phyloP scores from a whole-genome alignment of 2,888 invertebrate genomes.

The Eurois occulta region DNA sequence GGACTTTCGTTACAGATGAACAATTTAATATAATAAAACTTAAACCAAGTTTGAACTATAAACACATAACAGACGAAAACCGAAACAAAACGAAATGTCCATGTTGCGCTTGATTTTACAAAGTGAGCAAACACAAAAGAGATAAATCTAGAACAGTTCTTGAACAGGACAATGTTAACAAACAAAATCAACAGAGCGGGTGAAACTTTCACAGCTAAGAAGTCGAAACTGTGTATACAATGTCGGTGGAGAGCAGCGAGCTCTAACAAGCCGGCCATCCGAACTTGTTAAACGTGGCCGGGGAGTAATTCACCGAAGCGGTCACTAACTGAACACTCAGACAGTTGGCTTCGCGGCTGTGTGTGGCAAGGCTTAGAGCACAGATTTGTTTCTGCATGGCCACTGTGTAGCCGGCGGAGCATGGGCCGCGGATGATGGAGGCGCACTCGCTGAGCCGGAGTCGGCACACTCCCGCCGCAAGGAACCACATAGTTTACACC shows the following conservation, averaged over 20 bases:
- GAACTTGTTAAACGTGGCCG: conserved; percentile 85
- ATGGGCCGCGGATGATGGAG: conserved; percentile 80
- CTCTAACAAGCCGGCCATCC: conserved; percentile 87
- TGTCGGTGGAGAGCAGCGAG: conserved; percentile 81
- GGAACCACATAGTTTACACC: conserved; percentile 89
- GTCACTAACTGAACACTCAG: conserved; percentile 76
- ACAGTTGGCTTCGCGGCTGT: conserved; percentile 73
- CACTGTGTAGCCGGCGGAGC: conserved; percentile 57
- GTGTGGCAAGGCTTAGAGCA: conserved; percentile 59
- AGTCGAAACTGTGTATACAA: conserved; percentile 86
- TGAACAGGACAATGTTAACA: conserved; percentile 83
- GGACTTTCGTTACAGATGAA: conserved; percentile 47
- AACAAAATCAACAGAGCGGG: conserved; percentile 86
- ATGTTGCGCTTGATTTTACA: conserved; percentile 72
- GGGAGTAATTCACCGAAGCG: conserved; percentile 82
- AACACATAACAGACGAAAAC: conserved; percentile 48
- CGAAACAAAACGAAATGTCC: conserved; percentile 50
- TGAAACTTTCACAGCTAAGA: conserved; percentile 86
- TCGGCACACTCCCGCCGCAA: conserved; percentile 83
- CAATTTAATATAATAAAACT: conserved; percentile 33
- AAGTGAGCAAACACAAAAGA: conserved; percentile 67
- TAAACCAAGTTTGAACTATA: conserved; percentile 33
- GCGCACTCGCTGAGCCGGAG: conserved; percentile 80
- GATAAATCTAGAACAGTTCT: conserved; percentile 69
- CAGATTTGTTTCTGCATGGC: conserved; percentile 65